Conservation (phyloP, 2,797 vertebrate genomes). For the Betta splendens region DNA sequence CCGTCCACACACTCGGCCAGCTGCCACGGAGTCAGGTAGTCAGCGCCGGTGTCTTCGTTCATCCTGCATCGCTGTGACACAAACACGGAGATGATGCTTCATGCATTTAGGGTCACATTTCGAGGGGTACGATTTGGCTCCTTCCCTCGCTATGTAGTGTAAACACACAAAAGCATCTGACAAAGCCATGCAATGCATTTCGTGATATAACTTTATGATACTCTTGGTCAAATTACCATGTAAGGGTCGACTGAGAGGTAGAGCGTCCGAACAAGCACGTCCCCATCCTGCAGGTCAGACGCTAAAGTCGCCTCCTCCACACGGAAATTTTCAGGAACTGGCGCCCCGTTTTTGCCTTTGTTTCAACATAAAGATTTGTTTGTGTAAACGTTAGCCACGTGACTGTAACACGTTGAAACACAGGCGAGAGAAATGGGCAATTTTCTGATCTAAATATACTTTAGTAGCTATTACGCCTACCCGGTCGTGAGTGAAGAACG, state of each 20-base stretch:
- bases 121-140: too few relatives aligned
- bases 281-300: conserved; percentile 78
- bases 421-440: background rate
- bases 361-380: background rate
- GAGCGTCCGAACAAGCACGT: conserved; percentile 86
- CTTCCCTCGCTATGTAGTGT: too few relatives aligned
- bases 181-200: background rate
- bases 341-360: conserved; percentile 85
- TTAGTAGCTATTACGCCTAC: conserved; percentile 46
- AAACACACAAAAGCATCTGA: too few relatives aligned
- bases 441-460: background rate
- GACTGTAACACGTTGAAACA: background rate
- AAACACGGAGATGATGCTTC: too few relatives aligned
- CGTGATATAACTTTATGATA: too few relatives aligned
- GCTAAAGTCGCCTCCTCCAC: conserved; percentile 81
- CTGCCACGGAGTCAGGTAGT: conserved; percentile 88
- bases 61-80: conserved; percentile 88
- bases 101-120: too few relatives aligned
- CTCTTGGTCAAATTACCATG: conserved; percentile 82
- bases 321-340: conserved; percentile 87
- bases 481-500: conserved; percentile 78
- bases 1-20: conserved; percentile 86
- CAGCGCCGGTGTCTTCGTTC: conserved; percentile 89
- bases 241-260: conserved; percentile 98
- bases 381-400: background rate